Evolutionary conservation across 2,888 invertebrate genomes (phyloP).

Genomic region (Andrena bucephala): DNA sequence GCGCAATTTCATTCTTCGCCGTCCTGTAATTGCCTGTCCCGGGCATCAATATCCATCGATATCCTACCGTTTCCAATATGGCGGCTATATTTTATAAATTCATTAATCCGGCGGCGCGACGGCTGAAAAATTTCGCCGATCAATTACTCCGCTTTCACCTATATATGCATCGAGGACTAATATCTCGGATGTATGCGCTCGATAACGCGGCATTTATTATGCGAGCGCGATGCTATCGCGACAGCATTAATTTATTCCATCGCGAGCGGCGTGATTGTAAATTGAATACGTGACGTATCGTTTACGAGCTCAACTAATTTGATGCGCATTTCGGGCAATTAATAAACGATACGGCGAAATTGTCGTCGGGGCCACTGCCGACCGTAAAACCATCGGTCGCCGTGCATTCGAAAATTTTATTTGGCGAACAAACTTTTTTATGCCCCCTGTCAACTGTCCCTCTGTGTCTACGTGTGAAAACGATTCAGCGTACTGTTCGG

Average conservation of each 20-base stretch:
- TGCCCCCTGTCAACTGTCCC: background rate
- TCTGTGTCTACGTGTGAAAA: background rate
- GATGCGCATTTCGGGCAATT: constrained; percentile 80
- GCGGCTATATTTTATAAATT: constrained; percentile 54
- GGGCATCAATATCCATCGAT: constrained; percentile 25
- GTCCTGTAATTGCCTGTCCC: constrained; percentile 31
- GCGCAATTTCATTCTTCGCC: constrained; percentile 4
- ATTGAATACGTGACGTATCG: constrained; percentile 82
- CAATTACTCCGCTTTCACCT: constrained; percentile 61
- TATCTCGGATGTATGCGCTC: constrained; percentile 73
- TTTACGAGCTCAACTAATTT: constrained; percentile 80
- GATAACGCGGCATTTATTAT: constrained; percentile 82
- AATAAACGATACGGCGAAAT: constrained; percentile 78
- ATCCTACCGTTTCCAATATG: constrained; percentile 37
- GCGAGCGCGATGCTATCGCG: constrained; percentile 76
- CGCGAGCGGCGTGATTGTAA: constrained; percentile 77
- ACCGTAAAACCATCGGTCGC: constrained; percentile 13
- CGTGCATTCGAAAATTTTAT: constrained; percentile 24
- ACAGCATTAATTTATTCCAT: constrained; percentile 81
- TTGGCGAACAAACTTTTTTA: constrained; percentile 18
- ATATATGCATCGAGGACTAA: constrained; percentile 33
- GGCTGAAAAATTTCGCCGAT: constrained; percentile 57
- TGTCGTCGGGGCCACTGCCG: constrained; percentile 59
- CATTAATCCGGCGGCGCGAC: constrained; percentile 56
- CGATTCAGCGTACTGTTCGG: no score